A percentile compares a stretch with the other conserved stretches of the same genome.
phyloP scores from a whole-genome alignment of 2,113 vertebrate genomes.

The Thinocorus orbignyianus region DNA sequence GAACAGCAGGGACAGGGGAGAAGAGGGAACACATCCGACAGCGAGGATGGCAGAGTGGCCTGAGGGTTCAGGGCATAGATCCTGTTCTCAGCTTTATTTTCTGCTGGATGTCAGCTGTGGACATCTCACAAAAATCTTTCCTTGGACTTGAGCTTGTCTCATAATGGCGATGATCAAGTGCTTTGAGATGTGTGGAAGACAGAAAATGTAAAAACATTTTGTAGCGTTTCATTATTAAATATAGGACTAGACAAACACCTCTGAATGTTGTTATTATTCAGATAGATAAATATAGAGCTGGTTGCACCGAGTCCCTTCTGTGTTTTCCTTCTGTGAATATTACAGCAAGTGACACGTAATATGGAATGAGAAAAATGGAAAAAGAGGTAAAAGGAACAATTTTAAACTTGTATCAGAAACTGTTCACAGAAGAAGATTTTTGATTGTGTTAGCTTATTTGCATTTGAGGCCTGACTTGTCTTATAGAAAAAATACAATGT shows the following conservation, averaged over 20 bases:
- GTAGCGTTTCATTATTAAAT: constrained; percentile 26
- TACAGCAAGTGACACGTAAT: constrained; percentile 20
- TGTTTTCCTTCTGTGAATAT: constrained; percentile 41
- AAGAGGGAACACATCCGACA: background rate
- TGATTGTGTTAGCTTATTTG: background rate
- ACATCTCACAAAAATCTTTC: background rate
- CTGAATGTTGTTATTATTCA: constrained; percentile 41
- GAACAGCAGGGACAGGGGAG: constrained; percentile 3
- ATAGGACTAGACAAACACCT: constrained; percentile 48
- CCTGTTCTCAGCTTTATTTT: background rate
- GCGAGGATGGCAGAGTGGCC: background rate
- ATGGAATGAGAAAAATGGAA: background rate
- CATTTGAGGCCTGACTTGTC: background rate
- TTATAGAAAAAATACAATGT: background rate
- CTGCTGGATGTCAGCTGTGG: background rate
- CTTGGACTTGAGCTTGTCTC: background rate
- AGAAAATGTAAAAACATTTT: background rate
- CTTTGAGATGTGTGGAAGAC: background rate
- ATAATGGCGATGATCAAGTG: background rate
- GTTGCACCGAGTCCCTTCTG: constrained; percentile 27
- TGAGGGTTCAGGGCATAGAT: background rate
- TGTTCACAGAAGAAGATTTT: background rate
- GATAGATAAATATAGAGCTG: constrained; percentile 54
- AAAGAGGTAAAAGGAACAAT: background rate
- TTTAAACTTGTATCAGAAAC: background rate